Evolutionary conservation across 2,888 invertebrate species (phyloP).

Genomic region (Artemia sinica): DNA sequence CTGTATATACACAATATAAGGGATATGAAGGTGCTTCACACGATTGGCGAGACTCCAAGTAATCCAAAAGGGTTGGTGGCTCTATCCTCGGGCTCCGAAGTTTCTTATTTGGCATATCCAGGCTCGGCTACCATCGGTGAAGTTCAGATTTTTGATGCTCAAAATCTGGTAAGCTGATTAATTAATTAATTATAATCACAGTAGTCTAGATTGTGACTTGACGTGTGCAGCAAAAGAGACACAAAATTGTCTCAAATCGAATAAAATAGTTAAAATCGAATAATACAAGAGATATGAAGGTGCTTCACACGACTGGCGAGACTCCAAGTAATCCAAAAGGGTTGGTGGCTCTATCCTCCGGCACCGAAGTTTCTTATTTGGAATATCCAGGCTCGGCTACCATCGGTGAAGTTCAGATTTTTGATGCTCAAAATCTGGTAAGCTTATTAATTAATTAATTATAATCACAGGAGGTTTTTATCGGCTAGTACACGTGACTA

Average conservation of each 20-base stretch:
- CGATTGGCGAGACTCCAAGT: slow-evolving; percentile 90
- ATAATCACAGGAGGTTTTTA: no score
- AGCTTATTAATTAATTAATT: slow-evolving; percentile 28
- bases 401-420: slow-evolving; percentile 86
- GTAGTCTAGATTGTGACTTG: no score
- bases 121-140: slow-evolving; percentile 83
- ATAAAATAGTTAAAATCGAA: no score
- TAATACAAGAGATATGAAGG: slow-evolving; percentile 96
- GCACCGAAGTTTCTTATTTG: slow-evolving; percentile 75
- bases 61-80: slow-evolving; percentile 85
- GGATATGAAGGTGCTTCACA: slow-evolving; percentile 94
- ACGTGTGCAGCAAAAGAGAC: no score
- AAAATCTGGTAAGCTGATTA: slow-evolving; percentile 50
- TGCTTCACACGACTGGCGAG: slow-evolving; percentile 91
- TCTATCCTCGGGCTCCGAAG: slow-evolving; percentile 68
- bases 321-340: slow-evolving; percentile 90
- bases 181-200: background rate
- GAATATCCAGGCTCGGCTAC: slow-evolving; percentile 91
- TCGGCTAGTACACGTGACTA: no score
- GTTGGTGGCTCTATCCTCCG: slow-evolving; percentile 71
- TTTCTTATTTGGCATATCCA: slow-evolving; percentile 89
- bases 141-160: slow-evolving; percentile 85
- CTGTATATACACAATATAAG: slow-evolving; percentile 95
- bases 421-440: slow-evolving; percentile 76
- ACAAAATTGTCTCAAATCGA: no score